These are phyloP conservation scores for Lagocephalus sceleratus DNA, from an alignment of 2,797 vertebrate genomes.

Conservation along the genomic window DNA sequence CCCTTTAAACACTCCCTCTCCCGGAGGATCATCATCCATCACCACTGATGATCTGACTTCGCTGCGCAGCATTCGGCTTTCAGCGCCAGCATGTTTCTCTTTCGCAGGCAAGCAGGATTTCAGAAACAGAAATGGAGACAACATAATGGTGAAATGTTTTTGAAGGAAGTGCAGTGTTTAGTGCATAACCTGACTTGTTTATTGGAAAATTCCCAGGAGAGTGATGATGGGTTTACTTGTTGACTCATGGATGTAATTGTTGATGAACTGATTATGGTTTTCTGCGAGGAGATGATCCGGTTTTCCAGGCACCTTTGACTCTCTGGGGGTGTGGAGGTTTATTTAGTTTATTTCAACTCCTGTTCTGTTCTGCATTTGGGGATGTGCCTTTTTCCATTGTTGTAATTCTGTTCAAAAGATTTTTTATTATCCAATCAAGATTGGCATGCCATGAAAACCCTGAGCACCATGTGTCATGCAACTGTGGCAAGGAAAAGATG, in stretches of 20 bases:
- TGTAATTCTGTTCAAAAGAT: no score
- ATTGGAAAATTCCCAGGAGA: conserved; percentile 19
- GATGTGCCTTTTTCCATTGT: no score
- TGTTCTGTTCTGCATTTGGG: no score
- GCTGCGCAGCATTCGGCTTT: conserved; percentile 27
- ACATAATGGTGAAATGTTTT: conserved; percentile 27
- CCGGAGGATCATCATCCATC: conserved; percentile 40
- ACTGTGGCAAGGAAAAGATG: no score
- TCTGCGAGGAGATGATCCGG: neutral
- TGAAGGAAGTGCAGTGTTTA: conserved; percentile 32
- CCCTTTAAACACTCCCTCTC: conserved; percentile 44
- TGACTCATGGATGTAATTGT: no score
- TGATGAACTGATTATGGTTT: conserved; percentile 16
- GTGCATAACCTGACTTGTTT: conserved; percentile 37
- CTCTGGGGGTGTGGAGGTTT: no score
- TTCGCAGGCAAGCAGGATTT: conserved; percentile 31
- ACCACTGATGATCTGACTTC: conserved; percentile 31
- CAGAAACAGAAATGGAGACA: conserved; percentile 20
- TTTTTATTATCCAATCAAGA: no score
- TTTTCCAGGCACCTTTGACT: no score
- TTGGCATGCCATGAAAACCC: no score
- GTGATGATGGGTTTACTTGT: no score
- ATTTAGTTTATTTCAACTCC: no score
- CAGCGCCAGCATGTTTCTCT: conserved; percentile 49
- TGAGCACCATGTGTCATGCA: no score